Conservation (phyloP, 2,888 invertebrate genomes). For the Lithophane leautieri region DNA sequence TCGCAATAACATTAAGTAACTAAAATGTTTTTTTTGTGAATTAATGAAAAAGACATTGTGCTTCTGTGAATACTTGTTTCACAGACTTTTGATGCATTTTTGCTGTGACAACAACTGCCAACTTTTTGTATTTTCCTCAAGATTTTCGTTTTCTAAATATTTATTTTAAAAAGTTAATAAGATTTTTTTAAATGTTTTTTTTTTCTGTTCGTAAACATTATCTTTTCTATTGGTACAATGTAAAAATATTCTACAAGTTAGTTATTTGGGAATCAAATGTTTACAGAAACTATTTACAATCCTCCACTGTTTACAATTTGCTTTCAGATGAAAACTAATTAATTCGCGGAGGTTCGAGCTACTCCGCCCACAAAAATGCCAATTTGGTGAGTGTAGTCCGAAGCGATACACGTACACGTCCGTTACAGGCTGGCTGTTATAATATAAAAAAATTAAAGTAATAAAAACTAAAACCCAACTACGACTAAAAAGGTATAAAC, state of each 20-base stretch:
- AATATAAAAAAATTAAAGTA: too few relatives aligned
- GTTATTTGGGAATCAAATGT: neutral
- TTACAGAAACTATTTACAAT: neutral
- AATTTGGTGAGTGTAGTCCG: slow-evolving; percentile 31
- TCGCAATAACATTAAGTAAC: too few relatives aligned
- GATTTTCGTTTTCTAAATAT: neutral
- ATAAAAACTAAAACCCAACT: too few relatives aligned
- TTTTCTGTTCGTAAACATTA: neutral
- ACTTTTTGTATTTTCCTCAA: neutral
- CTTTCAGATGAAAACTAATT: slow-evolving; percentile 21
- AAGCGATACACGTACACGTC: slow-evolving; percentile 1
- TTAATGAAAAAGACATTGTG: too few relatives aligned
- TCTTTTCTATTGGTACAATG: neutral
- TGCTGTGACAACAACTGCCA: slow-evolving; percentile 5
- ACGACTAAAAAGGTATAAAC: too few relatives aligned
- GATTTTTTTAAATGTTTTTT: neutral
- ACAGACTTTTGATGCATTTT: neutral
- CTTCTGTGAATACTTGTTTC: slow-evolving; percentile 6
- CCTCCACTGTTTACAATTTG: neutral
- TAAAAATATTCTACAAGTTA: neutral
- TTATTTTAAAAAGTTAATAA: neutral
- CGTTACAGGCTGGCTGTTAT: slow-evolving; percentile 16
- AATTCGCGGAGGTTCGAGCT: neutral
- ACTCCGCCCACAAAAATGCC: slow-evolving; percentile 31
- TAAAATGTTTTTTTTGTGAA: too few relatives aligned